phyloP scores from a whole-genome alignment of 2,113 vertebrate genomes.

The Probosciger aterrimus region DNA sequence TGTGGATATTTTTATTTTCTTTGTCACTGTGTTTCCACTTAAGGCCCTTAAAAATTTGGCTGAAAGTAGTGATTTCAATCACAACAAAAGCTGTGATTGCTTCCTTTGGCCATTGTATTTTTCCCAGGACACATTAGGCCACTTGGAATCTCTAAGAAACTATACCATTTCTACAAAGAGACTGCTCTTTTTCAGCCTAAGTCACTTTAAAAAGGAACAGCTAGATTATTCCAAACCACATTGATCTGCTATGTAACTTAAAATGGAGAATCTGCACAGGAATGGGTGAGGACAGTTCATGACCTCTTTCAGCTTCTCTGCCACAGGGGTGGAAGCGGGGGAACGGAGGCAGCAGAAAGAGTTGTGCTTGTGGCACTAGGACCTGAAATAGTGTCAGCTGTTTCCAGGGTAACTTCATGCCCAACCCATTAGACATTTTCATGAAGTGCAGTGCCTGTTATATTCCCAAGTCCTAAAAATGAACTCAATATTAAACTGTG shows the following conservation, averaged over 20 bases:
- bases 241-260: background rate
- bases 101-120: background rate
- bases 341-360: background rate
- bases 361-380: fast-evolving
- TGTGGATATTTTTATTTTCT: conserved; percentile 2
- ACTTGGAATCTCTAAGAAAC: background rate
- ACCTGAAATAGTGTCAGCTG: background rate
- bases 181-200: background rate
- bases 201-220: background rate
- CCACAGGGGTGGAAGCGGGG: background rate
- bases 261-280: background rate
- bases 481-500: background rate
- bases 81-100: background rate
- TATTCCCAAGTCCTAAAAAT: background rate
- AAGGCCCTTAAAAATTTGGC: background rate
- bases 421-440: background rate
- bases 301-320: background rate
- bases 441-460: background rate
- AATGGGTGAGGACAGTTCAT: background rate
- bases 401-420: background rate
- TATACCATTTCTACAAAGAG: background rate
- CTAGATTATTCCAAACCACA: background rate
- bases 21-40: background rate
- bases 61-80: background rate
- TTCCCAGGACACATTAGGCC: background rate